Evolutionary conservation across 2,797 vertebrate species (phyloP).

Genomic region (Peromyscus melanophrys): DNA sequence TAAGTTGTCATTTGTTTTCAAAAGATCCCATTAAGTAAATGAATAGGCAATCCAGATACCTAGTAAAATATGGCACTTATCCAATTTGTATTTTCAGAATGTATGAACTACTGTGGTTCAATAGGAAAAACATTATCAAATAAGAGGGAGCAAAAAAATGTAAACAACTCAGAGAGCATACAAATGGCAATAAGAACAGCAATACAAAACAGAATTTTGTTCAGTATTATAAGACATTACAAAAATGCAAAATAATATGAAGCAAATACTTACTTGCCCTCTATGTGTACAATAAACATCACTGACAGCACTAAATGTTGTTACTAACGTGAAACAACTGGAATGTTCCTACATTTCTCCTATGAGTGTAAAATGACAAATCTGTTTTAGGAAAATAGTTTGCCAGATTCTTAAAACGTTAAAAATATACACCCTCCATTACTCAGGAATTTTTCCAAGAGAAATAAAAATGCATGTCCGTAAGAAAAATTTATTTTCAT

Average conservation of each 20-base stretch:
- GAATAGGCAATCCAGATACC: background rate
- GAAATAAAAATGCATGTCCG: background rate
- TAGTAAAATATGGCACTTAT: background rate
- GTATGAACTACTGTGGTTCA: background rate
- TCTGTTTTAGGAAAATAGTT: background rate
- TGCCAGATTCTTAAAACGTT: background rate
- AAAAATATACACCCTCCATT: background rate
- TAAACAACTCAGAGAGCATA: background rate
- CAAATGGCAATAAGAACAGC: background rate
- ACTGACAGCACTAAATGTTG: background rate
- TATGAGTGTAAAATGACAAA: background rate
- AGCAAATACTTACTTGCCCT: background rate
- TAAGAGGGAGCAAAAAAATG: background rate
- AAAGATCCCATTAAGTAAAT: background rate
- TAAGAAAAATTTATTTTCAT: background rate
- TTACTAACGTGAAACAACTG: background rate
- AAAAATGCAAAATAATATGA: constrained; percentile 42
- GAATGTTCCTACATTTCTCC: background rate
- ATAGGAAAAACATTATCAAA: background rate
- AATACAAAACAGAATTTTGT: constrained; percentile 18
- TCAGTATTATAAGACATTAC: background rate
- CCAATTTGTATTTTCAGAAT: background rate
- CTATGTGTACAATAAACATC: constrained; percentile 14
- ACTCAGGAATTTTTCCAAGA: constrained; percentile 1
- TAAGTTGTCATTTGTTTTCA: background rate